Conservation (phyloP, 2,113 vertebrate genomes). For the Paedocypris sp. region DNA sequence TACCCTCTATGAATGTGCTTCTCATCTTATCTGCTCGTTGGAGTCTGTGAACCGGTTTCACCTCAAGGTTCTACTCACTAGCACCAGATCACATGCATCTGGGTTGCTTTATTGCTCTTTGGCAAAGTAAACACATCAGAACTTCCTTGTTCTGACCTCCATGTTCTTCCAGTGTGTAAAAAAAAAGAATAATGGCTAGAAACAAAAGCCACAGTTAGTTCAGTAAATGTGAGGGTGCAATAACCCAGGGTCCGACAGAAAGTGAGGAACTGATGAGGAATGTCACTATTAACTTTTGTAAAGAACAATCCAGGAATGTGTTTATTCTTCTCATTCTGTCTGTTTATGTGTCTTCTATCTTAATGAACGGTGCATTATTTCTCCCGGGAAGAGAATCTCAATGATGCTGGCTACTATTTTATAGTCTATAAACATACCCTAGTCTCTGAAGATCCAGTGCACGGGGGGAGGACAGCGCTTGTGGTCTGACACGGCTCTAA, state of each 20-base stretch:
- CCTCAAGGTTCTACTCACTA: background rate
- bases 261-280: constrained; percentile 31
- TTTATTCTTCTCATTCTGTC: constrained; percentile 33
- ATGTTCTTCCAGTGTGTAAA: too few species aligned
- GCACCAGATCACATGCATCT: constrained; percentile 4
- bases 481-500: constrained; percentile 46
- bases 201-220: background rate
- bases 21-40: too few species aligned
- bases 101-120: constrained; percentile 4
- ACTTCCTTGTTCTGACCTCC: constrained; percentile 16
- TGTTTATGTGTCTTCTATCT: constrained; percentile 41
- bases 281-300: too few species aligned
- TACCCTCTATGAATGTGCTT: too few species aligned
- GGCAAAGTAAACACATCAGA: background rate
- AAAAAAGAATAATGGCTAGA: background rate
- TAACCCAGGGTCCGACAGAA: constrained; percentile 6
- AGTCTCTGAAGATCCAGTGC: constrained; percentile 24
- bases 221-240: background rate
- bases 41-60: too few species aligned
- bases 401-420: constrained; percentile 39
- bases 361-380: constrained; percentile 40
- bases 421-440: constrained; percentile 44
- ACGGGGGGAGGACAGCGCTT: constrained; percentile 20
- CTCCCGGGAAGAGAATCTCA: constrained; percentile 38
- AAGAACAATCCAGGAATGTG: too few species aligned